These are phyloP conservation scores for Sinhomidia bicolor DNA, from an alignment of 2,888 invertebrate genomes.

Conservation along the genomic window DNA sequence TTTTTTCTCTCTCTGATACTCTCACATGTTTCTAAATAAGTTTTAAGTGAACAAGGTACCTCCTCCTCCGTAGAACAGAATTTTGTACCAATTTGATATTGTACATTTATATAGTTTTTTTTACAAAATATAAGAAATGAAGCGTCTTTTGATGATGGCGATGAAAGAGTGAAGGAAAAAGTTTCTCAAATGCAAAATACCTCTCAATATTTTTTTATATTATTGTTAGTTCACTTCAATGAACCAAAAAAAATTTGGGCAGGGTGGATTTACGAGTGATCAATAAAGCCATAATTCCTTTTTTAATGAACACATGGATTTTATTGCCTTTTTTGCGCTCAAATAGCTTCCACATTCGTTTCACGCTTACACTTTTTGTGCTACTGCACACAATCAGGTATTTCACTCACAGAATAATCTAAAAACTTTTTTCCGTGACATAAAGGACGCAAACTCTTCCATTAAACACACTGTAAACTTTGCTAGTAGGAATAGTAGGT, in stretches of 20 bases:
- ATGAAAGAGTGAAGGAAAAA: neutral
- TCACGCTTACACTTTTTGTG: neutral
- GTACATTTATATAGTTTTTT: too few species aligned
- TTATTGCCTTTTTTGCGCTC: neutral
- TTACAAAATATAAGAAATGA: too few species aligned
- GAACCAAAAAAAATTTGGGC: neutral
- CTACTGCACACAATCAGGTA: neutral
- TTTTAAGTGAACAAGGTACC: neutral
- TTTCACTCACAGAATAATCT: neutral
- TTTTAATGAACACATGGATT: conserved; percentile 3
- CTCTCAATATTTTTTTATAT: neutral
- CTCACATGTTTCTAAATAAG: too few species aligned
- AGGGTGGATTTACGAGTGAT: neutral
- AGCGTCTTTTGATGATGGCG: neutral
- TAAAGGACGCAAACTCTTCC: neutral
- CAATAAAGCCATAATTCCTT: conserved; percentile 37
- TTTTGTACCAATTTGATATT: neutral
- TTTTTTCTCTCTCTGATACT: too few species aligned
- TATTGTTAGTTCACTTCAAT: neutral
- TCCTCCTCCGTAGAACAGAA: neutral
- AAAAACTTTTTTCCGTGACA: neutral
- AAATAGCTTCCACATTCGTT: neutral
- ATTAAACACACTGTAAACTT: neutral
- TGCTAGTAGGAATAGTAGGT: neutral
- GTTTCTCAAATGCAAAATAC: neutral